These are phyloP conservation scores for Eristalis tenax DNA, from an alignment of 2,888 invertebrate genomes.

Conservation along the genomic window DNA sequence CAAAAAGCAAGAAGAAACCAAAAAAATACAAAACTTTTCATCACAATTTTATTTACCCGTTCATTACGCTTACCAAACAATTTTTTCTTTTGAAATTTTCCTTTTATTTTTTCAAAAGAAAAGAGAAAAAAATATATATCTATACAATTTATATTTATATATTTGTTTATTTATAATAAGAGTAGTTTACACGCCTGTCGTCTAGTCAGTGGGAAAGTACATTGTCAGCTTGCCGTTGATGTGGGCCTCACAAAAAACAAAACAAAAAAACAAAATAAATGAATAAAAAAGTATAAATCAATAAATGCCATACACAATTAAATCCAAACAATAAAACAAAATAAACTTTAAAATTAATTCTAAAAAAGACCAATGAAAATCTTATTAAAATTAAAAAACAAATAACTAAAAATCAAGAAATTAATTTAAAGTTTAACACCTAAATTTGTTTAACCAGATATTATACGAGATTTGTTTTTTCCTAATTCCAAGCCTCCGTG, in stretches of 20 bases:
- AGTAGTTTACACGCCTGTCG: constrained; percentile 82
- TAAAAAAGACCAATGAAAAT: constrained; percentile 54
- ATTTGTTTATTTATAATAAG: constrained; percentile 80
- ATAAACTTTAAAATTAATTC: constrained; percentile 71
- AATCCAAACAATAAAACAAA: constrained; percentile 39
- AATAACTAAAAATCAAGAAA: constrained; percentile 53
- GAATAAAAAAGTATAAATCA: constrained; percentile 24
- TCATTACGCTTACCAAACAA: constrained; percentile 36
- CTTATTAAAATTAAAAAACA: neutral
- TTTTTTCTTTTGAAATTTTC: neutral
- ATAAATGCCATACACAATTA: constrained; percentile 15
- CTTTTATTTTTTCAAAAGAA: constrained; percentile 32
- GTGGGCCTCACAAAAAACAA: constrained; percentile 82
- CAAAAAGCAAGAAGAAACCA: neutral
- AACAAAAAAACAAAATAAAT: constrained; percentile 31
- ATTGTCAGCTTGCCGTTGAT: constrained; percentile 87
- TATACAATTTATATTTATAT: constrained; percentile 57
- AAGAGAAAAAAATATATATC: constrained; percentile 66
- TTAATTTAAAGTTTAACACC: constrained; percentile 71
- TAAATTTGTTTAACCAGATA: constrained; percentile 79
- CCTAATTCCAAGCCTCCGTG: constrained; percentile 28
- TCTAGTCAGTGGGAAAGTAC: constrained; percentile 82
- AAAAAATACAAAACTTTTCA: constrained; percentile 38
- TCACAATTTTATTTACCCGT: constrained; percentile 43
- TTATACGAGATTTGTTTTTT: constrained; percentile 80